Evolutionary conservation across 1,140 invertebrate genomes (phyloP), one percentile per base, ranked within the genome.

Genomic region (Diachasmimorpha longicaudata): DNA sequence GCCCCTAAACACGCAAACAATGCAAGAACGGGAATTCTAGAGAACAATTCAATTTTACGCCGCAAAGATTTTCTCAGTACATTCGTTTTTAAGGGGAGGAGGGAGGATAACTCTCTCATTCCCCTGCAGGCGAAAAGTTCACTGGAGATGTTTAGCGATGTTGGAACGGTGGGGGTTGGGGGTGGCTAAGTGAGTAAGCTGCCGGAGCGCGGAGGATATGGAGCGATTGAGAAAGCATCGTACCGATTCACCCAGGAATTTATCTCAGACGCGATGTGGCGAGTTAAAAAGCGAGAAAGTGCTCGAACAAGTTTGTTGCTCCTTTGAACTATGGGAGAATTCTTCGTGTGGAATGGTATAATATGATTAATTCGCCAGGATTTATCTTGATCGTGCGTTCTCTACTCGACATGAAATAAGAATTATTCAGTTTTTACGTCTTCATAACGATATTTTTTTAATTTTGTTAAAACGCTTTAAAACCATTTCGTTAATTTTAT

Each of bases 201-300:
- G 14, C 14, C 14, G 46, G 23, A 52, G 46, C 21, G 66, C 37
- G 37, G 52, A 67, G 19, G 42, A 31, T 66, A 73, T 66, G 39
- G 36, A 73, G 36, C 23, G 23, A 67, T 73, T 14, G 23, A 73
- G 66, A 52, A 67, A 68, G 72, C 72, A 68, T 74, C 72, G 55
- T 44, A 46, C 39, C 63, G 58, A 74, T 74, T 74, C 58, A 67
- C 39, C 72, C 36, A 25, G 44, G 25, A 74, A 74, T 74, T 74
- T 69, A 68, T 68, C 63, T 74, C 42, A 48, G 23, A 58, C 23
- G 66, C 63, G n/a, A 10, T 67, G 72, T 69, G 31, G 25, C 42
- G 72, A 68, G 42, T 68, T 74, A 74, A 68, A 74, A 68, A 66
- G 21, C 66, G 72, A 55, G 25, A 48, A 36, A 68, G 44, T 69